phyloP scores from a whole-genome alignment of 2,888 invertebrate species.

The Orthosia cruda region DNA sequence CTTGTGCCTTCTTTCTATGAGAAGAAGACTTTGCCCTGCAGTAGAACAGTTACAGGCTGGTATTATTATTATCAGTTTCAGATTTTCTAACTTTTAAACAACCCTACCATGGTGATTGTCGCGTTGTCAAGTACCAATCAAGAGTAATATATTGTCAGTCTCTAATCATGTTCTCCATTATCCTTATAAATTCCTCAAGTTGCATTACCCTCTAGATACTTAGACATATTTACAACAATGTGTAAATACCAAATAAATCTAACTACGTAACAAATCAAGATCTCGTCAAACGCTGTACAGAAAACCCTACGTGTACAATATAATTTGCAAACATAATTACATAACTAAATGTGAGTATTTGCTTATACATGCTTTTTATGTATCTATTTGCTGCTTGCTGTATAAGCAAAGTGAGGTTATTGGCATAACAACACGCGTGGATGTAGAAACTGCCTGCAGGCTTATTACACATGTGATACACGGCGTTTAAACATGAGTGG shows the following conservation, averaged over 20 bases:
- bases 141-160: too few relatives aligned
- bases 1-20: too few relatives aligned
- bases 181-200: slow-evolving; percentile 9
- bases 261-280: slow-evolving; percentile 15
- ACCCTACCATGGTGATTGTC: not conserved
- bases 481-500: too few relatives aligned
- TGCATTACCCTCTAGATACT: slow-evolving; percentile 2
- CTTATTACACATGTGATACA: too few relatives aligned
- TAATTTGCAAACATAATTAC: slow-evolving; percentile 5
- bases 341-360: slow-evolving; percentile 14
- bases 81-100: too few relatives aligned
- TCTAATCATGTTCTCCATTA: not conserved
- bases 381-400: not conserved
- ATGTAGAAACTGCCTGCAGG: not conserved
- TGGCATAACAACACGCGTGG: not conserved
- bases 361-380: not conserved
- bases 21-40: too few relatives aligned
- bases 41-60: too few relatives aligned
- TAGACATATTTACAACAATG: not conserved
- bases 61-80: too few relatives aligned
- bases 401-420: not conserved
- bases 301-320: slow-evolving; percentile 6
- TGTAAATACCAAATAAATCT: slow-evolving; percentile 24
- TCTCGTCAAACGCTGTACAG: slow-evolving; percentile 1
- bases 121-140: not conserved